Conservation (phyloP, 2,797 vertebrate genomes). For the Hapalemur alaotrensis region DNA sequence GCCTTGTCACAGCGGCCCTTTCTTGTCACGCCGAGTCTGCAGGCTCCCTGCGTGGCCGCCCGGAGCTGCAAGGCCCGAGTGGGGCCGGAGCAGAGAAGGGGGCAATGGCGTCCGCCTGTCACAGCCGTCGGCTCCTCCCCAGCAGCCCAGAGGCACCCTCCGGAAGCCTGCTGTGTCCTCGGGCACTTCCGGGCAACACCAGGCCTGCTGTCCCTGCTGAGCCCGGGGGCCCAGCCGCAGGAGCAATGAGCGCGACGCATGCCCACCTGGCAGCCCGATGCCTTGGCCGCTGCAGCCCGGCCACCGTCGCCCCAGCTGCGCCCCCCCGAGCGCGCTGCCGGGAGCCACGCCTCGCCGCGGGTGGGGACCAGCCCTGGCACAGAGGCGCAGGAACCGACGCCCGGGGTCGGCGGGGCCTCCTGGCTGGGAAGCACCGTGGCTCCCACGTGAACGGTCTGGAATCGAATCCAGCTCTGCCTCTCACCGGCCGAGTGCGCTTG, state of each 20-base stretch:
- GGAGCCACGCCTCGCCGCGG: not conserved
- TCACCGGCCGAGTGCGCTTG: not conserved
- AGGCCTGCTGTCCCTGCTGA: not conserved
- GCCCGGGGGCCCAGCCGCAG: rapidly evolving
- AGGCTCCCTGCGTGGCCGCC: not conserved
- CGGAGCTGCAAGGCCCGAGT: not conserved
- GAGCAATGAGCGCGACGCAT: rapidly evolving
- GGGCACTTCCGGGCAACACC: not conserved
- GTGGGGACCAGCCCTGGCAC: not conserved
- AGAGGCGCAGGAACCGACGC: not conserved
- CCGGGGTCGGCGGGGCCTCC: too few relatives aligned
- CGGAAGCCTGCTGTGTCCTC: not conserved
- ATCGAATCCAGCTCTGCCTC: not conserved
- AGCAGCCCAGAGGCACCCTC: not conserved
- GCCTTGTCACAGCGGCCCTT: not conserved
- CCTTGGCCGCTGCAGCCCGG: not conserved
- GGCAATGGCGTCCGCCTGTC: too few relatives aligned
- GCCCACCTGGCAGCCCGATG: too few relatives aligned
- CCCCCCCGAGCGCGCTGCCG: rapidly evolving
- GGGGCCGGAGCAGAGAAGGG: not conserved
- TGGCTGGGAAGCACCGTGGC: not conserved
- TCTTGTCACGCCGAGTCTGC: not conserved
- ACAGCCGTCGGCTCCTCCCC: too few relatives aligned
- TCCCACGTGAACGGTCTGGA: not conserved
- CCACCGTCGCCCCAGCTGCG: not conserved